These are phyloP conservation scores for Odontocolon sp. DNA, from an alignment of 2,888 invertebrate species.

Conservation along the genomic window DNA sequence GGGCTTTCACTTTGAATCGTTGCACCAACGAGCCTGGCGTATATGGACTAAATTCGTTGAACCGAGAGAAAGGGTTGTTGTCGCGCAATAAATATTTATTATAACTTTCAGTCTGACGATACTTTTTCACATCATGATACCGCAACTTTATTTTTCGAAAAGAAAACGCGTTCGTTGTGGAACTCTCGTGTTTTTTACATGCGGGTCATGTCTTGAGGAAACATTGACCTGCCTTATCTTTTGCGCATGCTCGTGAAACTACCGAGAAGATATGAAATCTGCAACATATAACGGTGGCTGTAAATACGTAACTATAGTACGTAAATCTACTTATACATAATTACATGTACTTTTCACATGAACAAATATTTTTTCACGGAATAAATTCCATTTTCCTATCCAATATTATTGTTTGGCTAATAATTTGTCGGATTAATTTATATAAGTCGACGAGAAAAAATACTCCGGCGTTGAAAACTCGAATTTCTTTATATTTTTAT, in stretches of 20 bases:
- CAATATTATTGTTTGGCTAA: slow-evolving; percentile 8
- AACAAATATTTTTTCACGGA: neutral
- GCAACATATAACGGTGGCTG: neutral
- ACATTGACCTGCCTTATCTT: slow-evolving; percentile 37
- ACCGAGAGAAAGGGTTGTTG: neutral
- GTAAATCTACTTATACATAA: neutral
- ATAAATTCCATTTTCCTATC: neutral
- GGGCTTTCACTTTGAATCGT: slow-evolving; percentile 1
- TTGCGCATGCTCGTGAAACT: slow-evolving; percentile 23
- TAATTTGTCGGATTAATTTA: neutral
- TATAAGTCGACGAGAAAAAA: neutral
- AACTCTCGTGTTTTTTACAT: slow-evolving; percentile 6
- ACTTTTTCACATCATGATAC: slow-evolving; percentile 4
- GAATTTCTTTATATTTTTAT: neutral
- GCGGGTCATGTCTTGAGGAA: slow-evolving; percentile 40
- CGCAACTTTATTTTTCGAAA: neutral
- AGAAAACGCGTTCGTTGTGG: neutral
- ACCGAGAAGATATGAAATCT: neutral
- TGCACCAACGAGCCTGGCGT: neutral
- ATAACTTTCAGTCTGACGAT: neutral
- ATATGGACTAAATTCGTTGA: slow-evolving; percentile 7
- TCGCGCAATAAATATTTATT: neutral
- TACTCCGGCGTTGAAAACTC: neutral
- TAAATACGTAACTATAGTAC: neutral
- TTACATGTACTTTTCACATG: neutral